These are phyloP conservation scores for human DNA, from an alignment of 2,113 vertebrate species.

Conservation along the genomic window DNA sequence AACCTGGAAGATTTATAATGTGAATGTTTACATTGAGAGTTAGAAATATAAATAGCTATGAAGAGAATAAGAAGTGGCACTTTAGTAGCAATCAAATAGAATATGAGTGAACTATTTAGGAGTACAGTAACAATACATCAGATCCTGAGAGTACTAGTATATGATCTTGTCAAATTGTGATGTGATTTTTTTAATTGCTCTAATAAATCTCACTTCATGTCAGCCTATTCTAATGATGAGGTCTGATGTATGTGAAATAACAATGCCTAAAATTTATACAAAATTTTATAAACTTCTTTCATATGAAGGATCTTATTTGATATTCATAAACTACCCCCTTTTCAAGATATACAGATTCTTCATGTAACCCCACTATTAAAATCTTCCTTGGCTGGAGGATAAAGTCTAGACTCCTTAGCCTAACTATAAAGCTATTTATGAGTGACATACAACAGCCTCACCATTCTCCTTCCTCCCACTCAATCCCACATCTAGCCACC, in stretches of 20 bases:
- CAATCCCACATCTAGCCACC: rapidly evolving
- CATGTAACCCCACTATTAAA: background rate
- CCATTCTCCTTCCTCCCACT: background rate
- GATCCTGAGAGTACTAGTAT: background rate
- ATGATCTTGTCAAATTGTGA: conserved; percentile 7
- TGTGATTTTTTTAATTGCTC: conserved; percentile 6
- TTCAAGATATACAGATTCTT: background rate
- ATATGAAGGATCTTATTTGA: background rate
- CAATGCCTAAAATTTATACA: background rate
- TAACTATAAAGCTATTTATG: background rate
- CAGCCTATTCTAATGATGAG: conserved; percentile 22
- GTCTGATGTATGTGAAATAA: background rate
- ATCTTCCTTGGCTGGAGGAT: background rate
- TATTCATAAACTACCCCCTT: background rate
- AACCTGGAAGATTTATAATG: background rate
- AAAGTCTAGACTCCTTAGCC: background rate
- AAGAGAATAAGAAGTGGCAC: background rate
- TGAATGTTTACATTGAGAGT: background rate
- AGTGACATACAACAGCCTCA: background rate
- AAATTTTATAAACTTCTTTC: background rate
- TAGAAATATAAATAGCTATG: background rate
- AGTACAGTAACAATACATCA: background rate
- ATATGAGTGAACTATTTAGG: background rate
- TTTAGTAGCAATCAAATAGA: background rate
- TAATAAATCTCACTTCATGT: conserved; percentile 37